Conservation (phyloP, 1,140 invertebrate genomes). For the Procambarus virginalis region DNA sequence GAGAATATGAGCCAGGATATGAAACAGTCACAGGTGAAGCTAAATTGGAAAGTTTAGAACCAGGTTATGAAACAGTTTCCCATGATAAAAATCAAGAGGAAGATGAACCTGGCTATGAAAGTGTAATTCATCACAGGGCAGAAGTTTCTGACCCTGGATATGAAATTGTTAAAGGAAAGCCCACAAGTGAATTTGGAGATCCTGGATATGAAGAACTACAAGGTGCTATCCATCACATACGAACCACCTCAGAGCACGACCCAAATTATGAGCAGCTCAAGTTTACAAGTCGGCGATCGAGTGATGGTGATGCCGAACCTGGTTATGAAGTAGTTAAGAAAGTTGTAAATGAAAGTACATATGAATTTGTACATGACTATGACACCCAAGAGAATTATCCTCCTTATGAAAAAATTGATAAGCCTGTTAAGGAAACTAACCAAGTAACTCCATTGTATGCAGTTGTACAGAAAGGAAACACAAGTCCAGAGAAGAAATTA, state of each 20-base stretch:
- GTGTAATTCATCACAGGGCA: constrained; percentile 46
- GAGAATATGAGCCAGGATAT: constrained; percentile 60
- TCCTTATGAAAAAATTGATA: constrained; percentile 38
- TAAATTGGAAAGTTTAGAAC: constrained; percentile 40
- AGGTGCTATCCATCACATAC: constrained; percentile 28
- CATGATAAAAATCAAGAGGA: constrained; percentile 40
- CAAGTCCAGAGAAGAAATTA: constrained; percentile 25
- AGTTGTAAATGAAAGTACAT: constrained; percentile 46
- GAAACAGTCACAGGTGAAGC: constrained; percentile 55
- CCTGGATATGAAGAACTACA: constrained; percentile 65
- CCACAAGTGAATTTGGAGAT: constrained; percentile 47
- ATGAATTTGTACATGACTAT: constrained; percentile 61
- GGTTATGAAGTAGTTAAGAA: constrained; percentile 69
- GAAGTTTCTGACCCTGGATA: constrained; percentile 65
- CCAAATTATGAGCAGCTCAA: constrained; percentile 69
- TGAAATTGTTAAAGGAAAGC: constrained; percentile 62
- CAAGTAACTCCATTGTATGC: constrained; percentile 44
- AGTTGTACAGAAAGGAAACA: constrained; percentile 31
- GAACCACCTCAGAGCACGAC: constrained; percentile 63
- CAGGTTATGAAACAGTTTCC: constrained; percentile 62
- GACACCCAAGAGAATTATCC: constrained; percentile 50
- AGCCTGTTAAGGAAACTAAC: not conserved
- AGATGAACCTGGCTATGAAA: constrained; percentile 63
- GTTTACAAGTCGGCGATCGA: constrained; percentile 46
- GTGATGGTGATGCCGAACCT: constrained; percentile 25